These are phyloP conservation scores for Syncerus caffer DNA, from an alignment of 2,797 vertebrate genomes.

Conservation along the genomic window DNA sequence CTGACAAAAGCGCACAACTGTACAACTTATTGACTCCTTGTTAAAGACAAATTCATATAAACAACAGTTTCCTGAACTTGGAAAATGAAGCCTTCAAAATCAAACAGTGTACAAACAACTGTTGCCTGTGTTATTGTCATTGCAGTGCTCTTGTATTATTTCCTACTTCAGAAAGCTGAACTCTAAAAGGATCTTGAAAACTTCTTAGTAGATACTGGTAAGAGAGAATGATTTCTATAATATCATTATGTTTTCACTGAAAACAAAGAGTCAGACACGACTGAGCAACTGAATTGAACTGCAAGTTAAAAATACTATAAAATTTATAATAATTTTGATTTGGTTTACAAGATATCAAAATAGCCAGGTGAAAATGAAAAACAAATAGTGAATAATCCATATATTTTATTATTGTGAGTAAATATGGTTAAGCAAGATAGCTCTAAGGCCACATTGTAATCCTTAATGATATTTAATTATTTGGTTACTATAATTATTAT, in stretches of 20 bases:
- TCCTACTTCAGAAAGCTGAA: not conserved
- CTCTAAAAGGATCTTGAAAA: not conserved
- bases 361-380: not conserved
- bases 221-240: not conserved
- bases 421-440: not conserved
- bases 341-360: not conserved
- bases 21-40: not conserved
- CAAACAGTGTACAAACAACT: not conserved
- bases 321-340: not conserved
- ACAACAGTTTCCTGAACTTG: not conserved
- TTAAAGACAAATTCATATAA: not conserved
- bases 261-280: fast-evolving
- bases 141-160: not conserved
- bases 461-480: not conserved
- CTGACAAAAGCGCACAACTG: not conserved
- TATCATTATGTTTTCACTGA: not conserved
- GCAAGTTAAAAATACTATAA: not conserved
- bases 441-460: not conserved
- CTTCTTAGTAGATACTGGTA: not conserved
- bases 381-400: not conserved
- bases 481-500: not conserved
- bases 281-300: not conserved
- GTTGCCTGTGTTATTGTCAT: not conserved
- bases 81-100: not conserved
- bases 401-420: not conserved